Base-by-base conservation (phyloP, 1,140 invertebrate species). In the Aphelinus certus region DNA sequence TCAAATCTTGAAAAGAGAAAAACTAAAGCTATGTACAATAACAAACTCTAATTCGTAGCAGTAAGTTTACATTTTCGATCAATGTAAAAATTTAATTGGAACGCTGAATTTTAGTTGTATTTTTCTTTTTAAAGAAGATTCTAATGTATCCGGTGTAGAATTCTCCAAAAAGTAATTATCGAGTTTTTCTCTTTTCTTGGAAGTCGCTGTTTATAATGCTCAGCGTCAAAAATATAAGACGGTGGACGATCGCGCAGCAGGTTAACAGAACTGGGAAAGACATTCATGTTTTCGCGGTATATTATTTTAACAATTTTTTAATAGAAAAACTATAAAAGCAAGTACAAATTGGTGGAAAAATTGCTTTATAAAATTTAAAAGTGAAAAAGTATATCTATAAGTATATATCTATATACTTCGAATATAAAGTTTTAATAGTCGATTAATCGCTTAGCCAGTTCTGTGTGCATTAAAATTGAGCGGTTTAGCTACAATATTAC, bases 401-500 rank as follows among this genome's bases (percentile, higher is more conserved):
- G 26, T 26, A 26, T 26, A 26, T 26, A 26, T 26, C 0, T 26
- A 26, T 26, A 26, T 26, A 26, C 26, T 26, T 26, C 0, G 26
- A 26, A 26, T 26, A 26, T 26, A 26, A 26, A 26, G 26, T 26
- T 26, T 26, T 26, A 26, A 26, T 26, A 26, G 26, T 26, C 26
- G 26, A 26, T 26, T 26, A 26, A 26, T 26, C 26, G 26, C 42
- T 10, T 9, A 70, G 63, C 76, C 71, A 57, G 70, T 73, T 75
- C 60, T 74, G 63, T 7, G 58, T 68, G 58, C 10, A 75, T 73
- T 76, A 43, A 77, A 79, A 77, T 81, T 79, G 80, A 84, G 79
- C 79, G 79, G 75, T 80, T 82, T 6, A 83, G 78, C 79, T 78
- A 79, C 49, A 74, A 63, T 74, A 56, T 74, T 48, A 71, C 79